phyloP scores from a whole-genome alignment of 2,797 vertebrate species.

The Tenualosa ilisha region DNA sequence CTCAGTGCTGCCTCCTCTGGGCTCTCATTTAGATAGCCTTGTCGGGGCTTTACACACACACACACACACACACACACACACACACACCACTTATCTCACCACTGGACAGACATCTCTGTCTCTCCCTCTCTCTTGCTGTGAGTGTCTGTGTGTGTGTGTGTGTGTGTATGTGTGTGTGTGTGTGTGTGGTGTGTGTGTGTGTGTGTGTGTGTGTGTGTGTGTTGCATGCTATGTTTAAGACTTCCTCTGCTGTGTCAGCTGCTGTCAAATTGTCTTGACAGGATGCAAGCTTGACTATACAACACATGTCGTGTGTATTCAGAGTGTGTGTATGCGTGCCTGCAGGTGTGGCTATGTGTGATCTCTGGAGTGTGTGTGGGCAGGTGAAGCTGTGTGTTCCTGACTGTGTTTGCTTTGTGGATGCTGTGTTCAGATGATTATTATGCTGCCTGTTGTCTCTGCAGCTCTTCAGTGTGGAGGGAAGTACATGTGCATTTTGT shows the following conservation, averaged over 20 bases:
- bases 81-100: background rate
- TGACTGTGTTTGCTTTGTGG: no score
- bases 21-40: background rate
- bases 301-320: constrained; percentile 2
- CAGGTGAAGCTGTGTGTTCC: no score
- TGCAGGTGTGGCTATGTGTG: background rate
- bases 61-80: background rate
- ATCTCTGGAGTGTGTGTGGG: background rate
- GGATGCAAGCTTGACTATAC: background rate
- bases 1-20: no score
- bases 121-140: background rate
- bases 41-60: background rate
- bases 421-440: no score
- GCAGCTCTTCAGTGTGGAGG: no score
- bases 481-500: no score
- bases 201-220: no score
- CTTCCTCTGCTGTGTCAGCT: constrained; percentile 7
- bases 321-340: constrained; percentile 7
- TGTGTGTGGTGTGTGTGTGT: background rate
- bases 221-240: background rate
- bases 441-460: no score
- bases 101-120: no score
- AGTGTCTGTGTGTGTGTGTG: no score
- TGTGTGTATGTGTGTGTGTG: background rate
- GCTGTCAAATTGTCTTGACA: background rate